Conservation (phyloP, 2,888 invertebrate genomes). For the Schizaphis graminum region DNA sequence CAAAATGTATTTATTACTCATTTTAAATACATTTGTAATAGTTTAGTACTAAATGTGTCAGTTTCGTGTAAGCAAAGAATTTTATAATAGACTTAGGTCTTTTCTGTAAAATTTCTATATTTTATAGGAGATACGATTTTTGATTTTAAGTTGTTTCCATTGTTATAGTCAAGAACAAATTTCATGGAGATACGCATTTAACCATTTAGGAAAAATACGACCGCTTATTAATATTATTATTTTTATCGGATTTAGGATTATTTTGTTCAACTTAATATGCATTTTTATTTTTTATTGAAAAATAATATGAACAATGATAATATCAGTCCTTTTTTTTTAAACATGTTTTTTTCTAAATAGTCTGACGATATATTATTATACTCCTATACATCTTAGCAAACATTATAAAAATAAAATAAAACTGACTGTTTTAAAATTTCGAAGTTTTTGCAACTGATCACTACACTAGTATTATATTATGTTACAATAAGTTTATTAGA, state of each 20-base stretch:
- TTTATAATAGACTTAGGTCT: neutral
- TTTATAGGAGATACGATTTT: neutral
- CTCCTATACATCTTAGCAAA: neutral
- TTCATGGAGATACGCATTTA: neutral
- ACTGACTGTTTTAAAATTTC: neutral
- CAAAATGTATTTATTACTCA: neutral
- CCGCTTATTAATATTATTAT: no score
- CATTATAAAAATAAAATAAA: neutral
- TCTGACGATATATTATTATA: neutral
- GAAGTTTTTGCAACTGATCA: neutral
- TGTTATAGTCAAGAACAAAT: neutral
- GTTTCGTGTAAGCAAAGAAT: neutral
- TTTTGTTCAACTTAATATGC: neutral
- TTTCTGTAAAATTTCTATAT: neutral
- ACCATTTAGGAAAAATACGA: no score
- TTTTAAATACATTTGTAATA: neutral
- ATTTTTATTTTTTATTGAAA: neutral
- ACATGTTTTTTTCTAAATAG: neutral
- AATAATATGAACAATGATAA: neutral
- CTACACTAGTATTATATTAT: neutral
- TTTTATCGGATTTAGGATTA: no score
- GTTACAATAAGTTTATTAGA: neutral
- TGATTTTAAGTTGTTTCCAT: neutral
- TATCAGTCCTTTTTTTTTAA: neutral
- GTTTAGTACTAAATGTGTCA: neutral